Evolutionary conservation across 2,888 invertebrate genomes (phyloP).

Genomic region (Prosapia bicincta): DNA sequence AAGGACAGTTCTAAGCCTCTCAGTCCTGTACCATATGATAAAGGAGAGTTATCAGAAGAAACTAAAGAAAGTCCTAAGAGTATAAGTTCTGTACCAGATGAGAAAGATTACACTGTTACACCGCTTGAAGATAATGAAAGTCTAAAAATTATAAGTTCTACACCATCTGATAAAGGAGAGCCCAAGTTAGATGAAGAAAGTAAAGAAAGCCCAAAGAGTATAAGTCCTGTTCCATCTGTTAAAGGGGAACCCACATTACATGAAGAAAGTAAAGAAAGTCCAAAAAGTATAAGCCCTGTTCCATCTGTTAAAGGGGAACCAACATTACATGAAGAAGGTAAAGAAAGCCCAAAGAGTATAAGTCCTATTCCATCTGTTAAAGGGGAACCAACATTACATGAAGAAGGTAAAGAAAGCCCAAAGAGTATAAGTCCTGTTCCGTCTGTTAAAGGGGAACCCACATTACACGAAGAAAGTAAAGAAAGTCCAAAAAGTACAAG

Average conservation of each 20-base stretch:
- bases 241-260: background rate
- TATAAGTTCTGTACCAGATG: slow-evolving; percentile 11
- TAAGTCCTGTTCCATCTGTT: background rate
- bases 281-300: slow-evolving; percentile 2
- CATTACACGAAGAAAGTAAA: background rate
- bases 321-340: background rate
- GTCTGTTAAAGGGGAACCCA: slow-evolving; percentile 4
- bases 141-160: background rate
- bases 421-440: slow-evolving; percentile 3
- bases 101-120: background rate
- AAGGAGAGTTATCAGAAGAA: background rate
- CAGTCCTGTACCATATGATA: background rate
- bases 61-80: slow-evolving; percentile 6
- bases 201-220: background rate
- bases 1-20: background rate
- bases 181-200: slow-evolving; percentile 6
- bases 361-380: slow-evolving; percentile 6
- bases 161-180: slow-evolving; percentile 17
- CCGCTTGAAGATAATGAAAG: too few species aligned
- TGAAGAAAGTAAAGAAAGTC: background rate
- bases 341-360: background rate
- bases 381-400: too few species aligned
- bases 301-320: background rate
- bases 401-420: background rate
- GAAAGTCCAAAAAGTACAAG: background rate